Conservation (phyloP, 2,888 invertebrate genomes). For the Drosophila recens region DNA sequence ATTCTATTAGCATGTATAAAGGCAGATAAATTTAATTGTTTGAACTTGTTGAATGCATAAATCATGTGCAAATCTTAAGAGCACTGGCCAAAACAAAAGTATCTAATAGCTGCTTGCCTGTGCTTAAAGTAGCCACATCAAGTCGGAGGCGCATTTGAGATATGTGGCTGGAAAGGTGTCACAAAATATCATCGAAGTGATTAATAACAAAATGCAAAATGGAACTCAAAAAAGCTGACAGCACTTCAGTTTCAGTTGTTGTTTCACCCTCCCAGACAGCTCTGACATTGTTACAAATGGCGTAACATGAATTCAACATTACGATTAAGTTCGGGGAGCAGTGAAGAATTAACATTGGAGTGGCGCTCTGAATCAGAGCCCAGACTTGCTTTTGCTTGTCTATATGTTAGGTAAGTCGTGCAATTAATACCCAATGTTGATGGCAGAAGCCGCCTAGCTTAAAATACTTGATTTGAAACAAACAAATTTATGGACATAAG, state of each 20-base stretch:
- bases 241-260: slow-evolving; percentile 27
- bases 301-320: slow-evolving; percentile 78
- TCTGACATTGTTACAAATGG: slow-evolving; percentile 73
- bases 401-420: slow-evolving; percentile 41
- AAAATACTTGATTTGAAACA: slow-evolving; percentile 35
- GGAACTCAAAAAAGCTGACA: slow-evolving; percentile 65
- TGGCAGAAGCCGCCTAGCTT: slow-evolving; percentile 70
- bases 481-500: slow-evolving; percentile 67
- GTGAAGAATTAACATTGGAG: slow-evolving; percentile 5
- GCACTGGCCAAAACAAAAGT: slow-evolving; percentile 65
- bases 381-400: slow-evolving; percentile 7
- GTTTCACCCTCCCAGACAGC: slow-evolving; percentile 28
- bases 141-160: slow-evolving; percentile 45
- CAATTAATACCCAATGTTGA: slow-evolving; percentile 71
- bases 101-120: slow-evolving; percentile 73
- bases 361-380: slow-evolving; percentile 31
- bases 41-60: slow-evolving; percentile 62
- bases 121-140: slow-evolving; percentile 63
- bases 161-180: slow-evolving; percentile 60
- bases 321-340: slow-evolving; percentile 46
- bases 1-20: slow-evolving; percentile 32
- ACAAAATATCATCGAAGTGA: slow-evolving; percentile 64
- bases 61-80: slow-evolving; percentile 74
- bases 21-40: slow-evolving; percentile 74
- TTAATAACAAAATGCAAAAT: slow-evolving; percentile 71